phyloP scores from a whole-genome alignment of 2,113 vertebrate species.

The Sialia sialis region DNA sequence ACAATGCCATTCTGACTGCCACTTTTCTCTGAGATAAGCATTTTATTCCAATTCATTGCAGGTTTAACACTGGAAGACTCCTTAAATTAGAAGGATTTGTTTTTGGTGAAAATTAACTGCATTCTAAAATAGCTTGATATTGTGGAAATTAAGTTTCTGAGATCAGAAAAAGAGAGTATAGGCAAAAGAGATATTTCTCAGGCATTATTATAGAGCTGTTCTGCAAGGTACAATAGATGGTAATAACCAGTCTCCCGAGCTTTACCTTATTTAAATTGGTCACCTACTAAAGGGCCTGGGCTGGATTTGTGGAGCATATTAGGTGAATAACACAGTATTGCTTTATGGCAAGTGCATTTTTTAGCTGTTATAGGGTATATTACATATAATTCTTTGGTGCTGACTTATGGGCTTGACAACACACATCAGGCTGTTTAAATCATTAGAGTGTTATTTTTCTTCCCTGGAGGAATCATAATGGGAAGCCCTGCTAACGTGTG shows the following conservation, averaged over 20 bases:
- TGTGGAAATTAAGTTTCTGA: not conserved
- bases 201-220: not conserved
- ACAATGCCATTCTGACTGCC: not conserved
- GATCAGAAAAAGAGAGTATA: not conserved
- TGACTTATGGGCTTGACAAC: conserved; percentile 34
- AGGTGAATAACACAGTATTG: not conserved
- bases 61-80: not conserved
- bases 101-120: not conserved
- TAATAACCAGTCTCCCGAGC: not conserved
- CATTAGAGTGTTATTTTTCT: conserved; percentile 32
- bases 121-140: not conserved
- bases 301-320: not conserved
- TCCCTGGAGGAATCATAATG: conserved; percentile 25
- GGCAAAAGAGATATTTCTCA: not conserved
- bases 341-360: not conserved
- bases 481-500: not conserved
- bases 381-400: not conserved
- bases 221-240: not conserved
- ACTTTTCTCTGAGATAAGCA: not conserved
- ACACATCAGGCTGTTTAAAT: conserved; percentile 42
- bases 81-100: not conserved
- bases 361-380: conserved; percentile 8
- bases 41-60: not conserved
- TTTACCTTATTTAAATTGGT: conserved; percentile 10
- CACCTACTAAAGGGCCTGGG: not conserved